These are phyloP conservation scores for Rhabdornis inornatus DNA, from an alignment of 2,113 vertebrate species.

Conservation along the genomic window DNA sequence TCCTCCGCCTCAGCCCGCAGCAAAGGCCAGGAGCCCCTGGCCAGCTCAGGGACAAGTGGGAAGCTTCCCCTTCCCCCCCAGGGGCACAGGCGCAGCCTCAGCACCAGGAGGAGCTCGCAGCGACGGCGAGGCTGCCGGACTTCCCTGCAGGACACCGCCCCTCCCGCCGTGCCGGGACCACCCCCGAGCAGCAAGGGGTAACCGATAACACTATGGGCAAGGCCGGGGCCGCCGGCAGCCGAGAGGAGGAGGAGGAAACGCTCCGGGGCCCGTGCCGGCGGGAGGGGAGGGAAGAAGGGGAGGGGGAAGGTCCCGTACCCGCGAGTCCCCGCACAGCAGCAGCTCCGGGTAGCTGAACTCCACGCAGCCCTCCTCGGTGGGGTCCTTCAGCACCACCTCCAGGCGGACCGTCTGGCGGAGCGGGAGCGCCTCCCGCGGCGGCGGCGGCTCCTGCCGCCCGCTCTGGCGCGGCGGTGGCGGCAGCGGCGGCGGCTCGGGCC, in stretches of 20 bases:
- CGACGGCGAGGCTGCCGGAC: background rate
- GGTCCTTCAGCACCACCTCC: conserved; percentile 87
- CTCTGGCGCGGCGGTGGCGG: conserved; percentile 64
- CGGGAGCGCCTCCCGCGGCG: conserved; percentile 66
- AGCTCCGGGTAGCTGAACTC: conserved; percentile 96
- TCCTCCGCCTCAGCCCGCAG: background rate
- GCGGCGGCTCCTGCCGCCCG: conserved; percentile 57
- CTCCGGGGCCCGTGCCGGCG: background rate
- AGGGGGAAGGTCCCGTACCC: conserved; percentile 64
- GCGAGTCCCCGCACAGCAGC: conserved; percentile 76
- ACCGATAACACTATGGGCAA: background rate
- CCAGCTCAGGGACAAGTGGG: background rate
- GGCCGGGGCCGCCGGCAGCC: background rate
- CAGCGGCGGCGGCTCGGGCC: conserved; percentile 51
- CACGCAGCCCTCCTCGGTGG: conserved; percentile 87
- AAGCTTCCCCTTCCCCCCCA: background rate
- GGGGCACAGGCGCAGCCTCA: background rate
- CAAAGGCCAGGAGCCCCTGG: background rate
- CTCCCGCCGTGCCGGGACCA: background rate
- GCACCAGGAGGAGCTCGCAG: background rate
- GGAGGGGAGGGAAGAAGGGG: background rate
- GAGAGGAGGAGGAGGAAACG: background rate
- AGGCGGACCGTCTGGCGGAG: conserved; percentile 83
- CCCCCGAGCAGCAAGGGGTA: background rate
- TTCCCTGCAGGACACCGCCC: background rate